Conservation (phyloP, 2,113 vertebrate genomes). For the Synodontis membranacea region DNA sequence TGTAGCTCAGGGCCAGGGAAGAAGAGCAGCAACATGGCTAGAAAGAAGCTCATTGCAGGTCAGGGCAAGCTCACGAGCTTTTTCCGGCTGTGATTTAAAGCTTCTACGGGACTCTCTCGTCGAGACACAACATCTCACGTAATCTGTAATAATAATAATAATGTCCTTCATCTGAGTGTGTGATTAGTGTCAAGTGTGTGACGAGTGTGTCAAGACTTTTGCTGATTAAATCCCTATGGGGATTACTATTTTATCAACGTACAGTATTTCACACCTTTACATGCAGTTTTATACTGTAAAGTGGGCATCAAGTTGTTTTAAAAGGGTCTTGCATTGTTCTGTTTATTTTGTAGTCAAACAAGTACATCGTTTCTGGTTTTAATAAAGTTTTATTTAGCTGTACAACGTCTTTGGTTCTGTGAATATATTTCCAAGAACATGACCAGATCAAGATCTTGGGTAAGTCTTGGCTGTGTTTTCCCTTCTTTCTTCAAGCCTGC, state of each 20-base stretch:
- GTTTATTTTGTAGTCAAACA: not conserved
- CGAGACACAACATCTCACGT: not conserved
- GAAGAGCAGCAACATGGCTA: constrained; percentile 61
- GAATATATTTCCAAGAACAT: not conserved
- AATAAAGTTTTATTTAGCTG: constrained; percentile 38
- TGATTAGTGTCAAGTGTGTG: too few relatives aligned
- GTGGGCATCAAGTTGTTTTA: not conserved
- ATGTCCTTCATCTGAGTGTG: not conserved
- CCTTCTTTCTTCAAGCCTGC: constrained; percentile 71
- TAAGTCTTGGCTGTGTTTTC: not conserved
- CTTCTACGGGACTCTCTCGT: not conserved
- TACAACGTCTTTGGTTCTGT: not conserved
- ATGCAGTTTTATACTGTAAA: not conserved
- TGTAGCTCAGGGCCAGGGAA: constrained; percentile 64
- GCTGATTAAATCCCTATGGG: not conserved
- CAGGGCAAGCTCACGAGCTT: constrained; percentile 87
- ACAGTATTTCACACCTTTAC: not conserved
- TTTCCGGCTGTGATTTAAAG: constrained; percentile 77
- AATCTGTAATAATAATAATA: constrained; percentile 23
- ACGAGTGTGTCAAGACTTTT: not conserved
- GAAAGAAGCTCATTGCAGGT: constrained; percentile 82
- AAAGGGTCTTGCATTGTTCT: not conserved
- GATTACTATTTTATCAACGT: not conserved
- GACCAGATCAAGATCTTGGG: not conserved
- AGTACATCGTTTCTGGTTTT: constrained; percentile 26